A percentile compares a stretch with the other conserved stretches of the same genome.
Conservation (phyloP, 2,113 vertebrate species). For the Miniopterus natalensis region DNA sequence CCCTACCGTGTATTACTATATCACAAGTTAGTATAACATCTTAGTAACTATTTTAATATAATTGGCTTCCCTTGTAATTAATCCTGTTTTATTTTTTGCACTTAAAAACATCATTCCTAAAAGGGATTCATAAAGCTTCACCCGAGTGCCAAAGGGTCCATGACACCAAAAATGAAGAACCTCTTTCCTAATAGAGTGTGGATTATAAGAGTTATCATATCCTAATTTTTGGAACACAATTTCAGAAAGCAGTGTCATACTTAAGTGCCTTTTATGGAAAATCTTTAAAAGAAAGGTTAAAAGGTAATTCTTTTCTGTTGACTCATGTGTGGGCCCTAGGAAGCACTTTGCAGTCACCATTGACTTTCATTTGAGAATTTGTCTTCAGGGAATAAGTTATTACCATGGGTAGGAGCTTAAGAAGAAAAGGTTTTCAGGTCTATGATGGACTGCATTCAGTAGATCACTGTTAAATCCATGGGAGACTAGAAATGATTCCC, state of each 20-base stretch:
- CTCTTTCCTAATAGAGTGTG: background rate
- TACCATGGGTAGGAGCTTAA: background rate
- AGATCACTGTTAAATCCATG: background rate
- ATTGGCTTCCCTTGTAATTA: background rate
- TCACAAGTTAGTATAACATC: conserved; percentile 23
- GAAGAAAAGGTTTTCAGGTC: background rate
- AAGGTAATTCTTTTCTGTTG: conserved; percentile 49
- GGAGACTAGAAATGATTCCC: background rate
- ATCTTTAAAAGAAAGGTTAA: conserved; percentile 37
- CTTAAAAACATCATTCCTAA: conserved; percentile 53
- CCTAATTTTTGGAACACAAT: conserved; percentile 22
- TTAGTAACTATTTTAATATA: conserved; percentile 55
- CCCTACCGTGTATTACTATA: background rate
- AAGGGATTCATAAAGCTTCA: conserved; percentile 10
- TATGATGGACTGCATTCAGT: background rate
- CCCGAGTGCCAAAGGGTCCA: background rate
- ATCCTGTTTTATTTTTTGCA: conserved; percentile 50
- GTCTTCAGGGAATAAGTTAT: conserved; percentile 31
- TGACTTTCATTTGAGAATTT: conserved; percentile 59
- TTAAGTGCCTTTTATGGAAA: conserved; percentile 3
- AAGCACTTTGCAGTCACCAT: conserved; percentile 17
- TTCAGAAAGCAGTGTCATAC: conserved; percentile 43
- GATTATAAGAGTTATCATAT: background rate
- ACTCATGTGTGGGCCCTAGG: background rate
- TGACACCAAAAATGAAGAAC: conserved; percentile 27